A percentile compares a stretch with the other conserved stretches of the same genome.
phyloP scores from a whole-genome alignment of 2,113 vertebrate species.

The Brachypodius melanocephalos region DNA sequence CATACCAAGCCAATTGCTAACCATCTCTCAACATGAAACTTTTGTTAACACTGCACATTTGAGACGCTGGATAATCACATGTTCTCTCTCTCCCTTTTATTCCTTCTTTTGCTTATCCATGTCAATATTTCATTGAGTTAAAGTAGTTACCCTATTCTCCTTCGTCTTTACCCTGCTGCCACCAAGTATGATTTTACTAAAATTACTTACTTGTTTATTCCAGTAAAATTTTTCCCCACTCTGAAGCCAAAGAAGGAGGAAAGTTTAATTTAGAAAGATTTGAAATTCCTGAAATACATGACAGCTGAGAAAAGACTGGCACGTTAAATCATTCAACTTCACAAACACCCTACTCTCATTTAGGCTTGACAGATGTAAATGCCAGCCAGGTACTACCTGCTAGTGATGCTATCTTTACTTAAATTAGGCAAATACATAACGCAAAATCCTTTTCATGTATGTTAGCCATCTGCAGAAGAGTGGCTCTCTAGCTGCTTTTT shows the following conservation, averaged over 20 bases:
- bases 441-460: background rate
- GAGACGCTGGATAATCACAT: background rate
- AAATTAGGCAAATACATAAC: conserved; percentile 43
- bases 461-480: background rate
- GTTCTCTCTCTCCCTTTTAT: background rate
- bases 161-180: background rate
- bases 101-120: background rate
- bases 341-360: conserved; percentile 40
- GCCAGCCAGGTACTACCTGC: conserved; percentile 45
- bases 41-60: conserved; percentile 7
- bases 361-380: conserved; percentile 60
- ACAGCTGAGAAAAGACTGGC: conserved; percentile 52
- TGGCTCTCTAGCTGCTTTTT: background rate
- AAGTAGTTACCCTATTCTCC: background rate
- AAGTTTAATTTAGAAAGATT: conserved; percentile 54
- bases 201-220: conserved; percentile 43
- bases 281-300: conserved; percentile 52
- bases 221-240: background rate
- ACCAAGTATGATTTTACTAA: background rate
- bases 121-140: conserved; percentile 25
- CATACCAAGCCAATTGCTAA: background rate
- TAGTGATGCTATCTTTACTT: background rate
- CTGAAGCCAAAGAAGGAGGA: background rate
- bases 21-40: background rate
- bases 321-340: conserved; percentile 51